Evolutionary conservation across 2,888 invertebrate genomes (phyloP).

Genomic region (Polydrusus pterygomalis): DNA sequence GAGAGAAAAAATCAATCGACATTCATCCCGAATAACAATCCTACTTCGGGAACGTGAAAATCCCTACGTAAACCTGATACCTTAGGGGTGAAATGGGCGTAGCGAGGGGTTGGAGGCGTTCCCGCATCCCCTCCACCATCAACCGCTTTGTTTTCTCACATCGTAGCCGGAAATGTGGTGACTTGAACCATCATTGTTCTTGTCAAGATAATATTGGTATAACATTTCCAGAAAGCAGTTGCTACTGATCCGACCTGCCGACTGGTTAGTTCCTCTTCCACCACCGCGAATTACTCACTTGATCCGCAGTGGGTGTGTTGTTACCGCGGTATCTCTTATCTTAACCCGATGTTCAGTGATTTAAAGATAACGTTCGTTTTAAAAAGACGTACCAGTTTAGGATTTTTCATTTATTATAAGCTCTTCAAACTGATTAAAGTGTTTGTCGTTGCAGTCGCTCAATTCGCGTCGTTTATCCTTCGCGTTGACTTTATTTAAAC

Average conservation of each 20-base stretch:
- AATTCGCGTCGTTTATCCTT: slow-evolving; percentile 24
- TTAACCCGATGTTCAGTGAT: slow-evolving; percentile 54
- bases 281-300: slow-evolving; percentile 39
- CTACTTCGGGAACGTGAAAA: slow-evolving; percentile 66
- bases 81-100: slow-evolving; percentile 67
- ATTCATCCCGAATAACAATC: slow-evolving; percentile 64
- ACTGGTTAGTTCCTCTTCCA: slow-evolving; percentile 47
- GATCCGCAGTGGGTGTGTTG: slow-evolving; percentile 47
- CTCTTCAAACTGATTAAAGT: slow-evolving; percentile 34
- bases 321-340: slow-evolving; percentile 45
- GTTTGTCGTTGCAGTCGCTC: slow-evolving; percentile 33
- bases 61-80: slow-evolving; percentile 68
- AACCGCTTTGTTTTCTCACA: slow-evolving; percentile 72
- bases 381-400: slow-evolving; percentile 53
- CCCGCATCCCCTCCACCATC: slow-evolving; percentile 64
- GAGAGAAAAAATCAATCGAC: slow-evolving; percentile 64
- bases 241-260: slow-evolving; percentile 61
- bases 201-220: slow-evolving; percentile 73
- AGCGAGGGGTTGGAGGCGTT: slow-evolving; percentile 70
- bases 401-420: slow-evolving; percentile 42
- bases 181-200: slow-evolving; percentile 73
- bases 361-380: slow-evolving; percentile 58
- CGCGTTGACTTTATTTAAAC: slow-evolving; percentile 30
- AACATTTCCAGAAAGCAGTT: slow-evolving; percentile 69
- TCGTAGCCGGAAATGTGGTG: slow-evolving; percentile 73